A percentile compares a stretch with the other conserved stretches of the same genome.
phyloP scores from a whole-genome alignment of 2,888 invertebrate species.

The Epirrita christyi region DNA sequence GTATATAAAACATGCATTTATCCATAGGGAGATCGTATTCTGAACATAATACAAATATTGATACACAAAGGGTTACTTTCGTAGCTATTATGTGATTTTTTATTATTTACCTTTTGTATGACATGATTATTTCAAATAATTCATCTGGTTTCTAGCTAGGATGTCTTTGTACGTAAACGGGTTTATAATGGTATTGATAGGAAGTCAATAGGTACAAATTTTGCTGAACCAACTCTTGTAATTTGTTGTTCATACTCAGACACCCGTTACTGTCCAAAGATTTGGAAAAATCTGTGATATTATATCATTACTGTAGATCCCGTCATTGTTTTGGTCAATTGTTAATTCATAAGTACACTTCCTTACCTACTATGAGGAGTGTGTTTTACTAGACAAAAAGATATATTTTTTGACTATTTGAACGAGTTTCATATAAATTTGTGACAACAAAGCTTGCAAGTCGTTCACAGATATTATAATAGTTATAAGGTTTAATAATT shows the following conservation, averaged over 20 bases:
- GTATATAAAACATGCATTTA: constrained; percentile 82
- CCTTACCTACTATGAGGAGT: constrained; percentile 56
- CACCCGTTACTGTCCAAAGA: constrained; percentile 84
- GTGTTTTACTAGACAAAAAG: constrained; percentile 78
- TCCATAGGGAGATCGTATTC: constrained; percentile 71
- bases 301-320: constrained; percentile 77
- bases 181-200: constrained; percentile 66
- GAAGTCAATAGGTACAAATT: constrained; percentile 75
- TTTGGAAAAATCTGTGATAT: constrained; percentile 84
- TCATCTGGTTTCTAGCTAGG: constrained; percentile 72
- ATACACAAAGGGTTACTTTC: constrained; percentile 72
- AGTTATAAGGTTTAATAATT: constrained; percentile 84
- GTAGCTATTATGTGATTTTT: constrained; percentile 76
- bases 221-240: constrained; percentile 58
- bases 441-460: constrained; percentile 78
- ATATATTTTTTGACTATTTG: constrained; percentile 85
- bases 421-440: constrained; percentile 76
- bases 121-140: constrained; percentile 72
- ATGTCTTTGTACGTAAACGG: constrained; percentile 80
- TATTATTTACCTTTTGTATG: constrained; percentile 69
- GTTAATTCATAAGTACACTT: constrained; percentile 80
- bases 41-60: constrained; percentile 65
- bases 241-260: constrained; percentile 57
- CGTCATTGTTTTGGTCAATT: constrained; percentile 85
- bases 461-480: constrained; percentile 81